Base-by-base conservation (phyloP, 1,140 invertebrate genomes). In the Acromyrmex charruanus region DNA sequence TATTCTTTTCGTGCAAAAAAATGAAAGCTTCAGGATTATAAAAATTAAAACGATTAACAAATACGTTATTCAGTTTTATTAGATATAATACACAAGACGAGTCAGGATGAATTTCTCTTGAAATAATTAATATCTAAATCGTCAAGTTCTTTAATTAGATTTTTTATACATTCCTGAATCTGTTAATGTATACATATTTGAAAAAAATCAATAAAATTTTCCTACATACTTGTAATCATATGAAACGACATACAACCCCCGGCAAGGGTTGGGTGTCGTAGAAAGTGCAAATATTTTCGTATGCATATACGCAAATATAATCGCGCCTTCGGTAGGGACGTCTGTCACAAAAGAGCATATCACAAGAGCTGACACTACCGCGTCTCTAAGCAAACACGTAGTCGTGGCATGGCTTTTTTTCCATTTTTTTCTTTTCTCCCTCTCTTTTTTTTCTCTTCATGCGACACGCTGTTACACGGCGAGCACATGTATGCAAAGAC, bases 401-500 rank as follows among this genome's bases (percentile, higher is more conserved):
- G 81, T 75, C 44, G 55, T 53, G 79, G 79, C 72, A 71, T 55
- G 51, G 58, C n/a, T 66, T 53, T 35, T 35, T 72, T 77, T 63
- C 65, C 31, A 51, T 28, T 16, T 44, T 12, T 9, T 10, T 18
- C 35, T 4, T 16, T 12, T n/a, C 39, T 16, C 65, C 44, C 10
- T 66, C 35, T 44, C 16, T 14, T 68, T 9, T 66, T 18, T 25
- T 21, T 16, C 25, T 66, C 18, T 55, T 39, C 21, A 31, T 18
- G 44, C 58, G 49, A 25, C 77, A n/a, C 49, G 81, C 85, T 77
- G 89, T 89, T 84, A 66, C 88, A 88, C 82, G 75, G 77, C 87
- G 58, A 49, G 85, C 63, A 55, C 77, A 53, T 80, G 85, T 86
- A 87, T 88, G 89, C 75, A 91, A 91, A 91, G 89, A 92, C 92